Evolutionary conservation across 2,888 invertebrate genomes (phyloP), one percentile per base, ranked within the genome.

Genomic region (Helobdella robusta): DNA sequence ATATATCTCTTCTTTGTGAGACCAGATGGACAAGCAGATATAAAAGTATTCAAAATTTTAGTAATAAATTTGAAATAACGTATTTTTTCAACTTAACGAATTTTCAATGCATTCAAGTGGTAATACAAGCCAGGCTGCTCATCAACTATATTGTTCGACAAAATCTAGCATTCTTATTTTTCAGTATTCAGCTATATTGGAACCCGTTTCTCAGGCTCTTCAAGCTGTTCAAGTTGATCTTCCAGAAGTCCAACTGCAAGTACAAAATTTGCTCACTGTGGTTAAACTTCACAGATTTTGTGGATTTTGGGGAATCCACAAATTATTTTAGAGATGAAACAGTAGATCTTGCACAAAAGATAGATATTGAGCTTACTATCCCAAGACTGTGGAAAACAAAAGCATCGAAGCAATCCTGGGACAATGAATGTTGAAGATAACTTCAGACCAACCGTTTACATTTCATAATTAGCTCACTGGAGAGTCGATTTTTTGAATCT

Each of bases 211-310:
- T n/a, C n/a, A n/a, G n/a, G n/a, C n/a, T n/a, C n/a, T n/a, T n/a
- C n/a, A n/a, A n/a, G n/a, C n/a, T n/a, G n/a, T n/a, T n/a, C 44
- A 40, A 40, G 44, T 40, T 40, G 44, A 40, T 40, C 44, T 40
- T 40, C 44, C 44, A 40, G 44, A 40, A 40, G 44, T 40, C 44
- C 44, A 40, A 40, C 44, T 40, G 44, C 44, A 40, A 40, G 44
- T 40, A 15, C 44, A 40, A 40, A 40, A 40, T n/a, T n/a, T 40
- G 44, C 44, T 40, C 11, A 40, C n/a, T 40, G 44, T 40, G n/a
- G 11, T 40, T 15, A 40, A 40, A 40, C 44, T 40, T 40, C 44
- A 40, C 44, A 11, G 44, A 40, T 40, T 15, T 40, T 40, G 11
- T n/a, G n/a, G n/a, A n/a, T n/a, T n/a, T n/a, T n/a, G n/a, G n/a